These are phyloP conservation scores for Lissocephala sabroskyi DNA, from an alignment of 2,888 invertebrate genomes.

Conservation along the genomic window DNA sequence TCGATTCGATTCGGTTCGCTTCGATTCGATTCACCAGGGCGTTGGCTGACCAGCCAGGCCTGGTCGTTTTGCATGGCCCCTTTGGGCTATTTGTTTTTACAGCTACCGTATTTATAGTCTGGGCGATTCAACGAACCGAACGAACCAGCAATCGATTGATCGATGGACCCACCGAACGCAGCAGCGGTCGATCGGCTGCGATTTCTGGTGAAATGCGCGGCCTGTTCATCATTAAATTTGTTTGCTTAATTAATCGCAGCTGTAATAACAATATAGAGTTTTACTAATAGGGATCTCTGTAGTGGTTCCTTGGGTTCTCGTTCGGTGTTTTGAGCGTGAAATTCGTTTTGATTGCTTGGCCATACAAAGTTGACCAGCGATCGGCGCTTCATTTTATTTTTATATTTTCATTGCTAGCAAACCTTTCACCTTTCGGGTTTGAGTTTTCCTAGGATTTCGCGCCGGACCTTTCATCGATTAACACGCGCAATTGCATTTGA, in stretches of 20 bases:
- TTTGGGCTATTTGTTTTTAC: slow-evolving; percentile 57
- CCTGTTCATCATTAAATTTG: slow-evolving; percentile 35
- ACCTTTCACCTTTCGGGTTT: too few species aligned
- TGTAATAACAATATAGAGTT: slow-evolving; percentile 48
- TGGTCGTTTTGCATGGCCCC: slow-evolving; percentile 19
- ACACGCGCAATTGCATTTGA: slow-evolving; percentile 53
- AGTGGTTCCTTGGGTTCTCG: too few species aligned
- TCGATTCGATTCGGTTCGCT: background rate
- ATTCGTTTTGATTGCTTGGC: background rate
- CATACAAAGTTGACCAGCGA: too few species aligned
- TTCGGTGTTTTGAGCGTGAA: too few species aligned
- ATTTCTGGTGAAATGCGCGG: background rate
- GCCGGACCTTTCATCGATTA: slow-evolving; percentile 37
- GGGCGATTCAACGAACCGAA: slow-evolving; percentile 5
- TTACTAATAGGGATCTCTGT: too few species aligned
- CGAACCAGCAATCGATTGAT: background rate
- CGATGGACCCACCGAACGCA: background rate
- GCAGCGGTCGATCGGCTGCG: background rate
- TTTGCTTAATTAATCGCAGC: slow-evolving; percentile 64
- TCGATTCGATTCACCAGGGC: too few species aligned
- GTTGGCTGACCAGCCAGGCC: too few species aligned
- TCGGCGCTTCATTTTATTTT: too few species aligned
- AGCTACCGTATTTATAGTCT: slow-evolving; percentile 54
- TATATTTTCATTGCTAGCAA: too few species aligned
- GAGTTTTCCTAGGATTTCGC: too few species aligned